A percentile compares a stretch with the other conserved stretches of the same genome.
Conservation (phyloP, 2,113 vertebrate species). For the Cinclus mexicanus region DNA sequence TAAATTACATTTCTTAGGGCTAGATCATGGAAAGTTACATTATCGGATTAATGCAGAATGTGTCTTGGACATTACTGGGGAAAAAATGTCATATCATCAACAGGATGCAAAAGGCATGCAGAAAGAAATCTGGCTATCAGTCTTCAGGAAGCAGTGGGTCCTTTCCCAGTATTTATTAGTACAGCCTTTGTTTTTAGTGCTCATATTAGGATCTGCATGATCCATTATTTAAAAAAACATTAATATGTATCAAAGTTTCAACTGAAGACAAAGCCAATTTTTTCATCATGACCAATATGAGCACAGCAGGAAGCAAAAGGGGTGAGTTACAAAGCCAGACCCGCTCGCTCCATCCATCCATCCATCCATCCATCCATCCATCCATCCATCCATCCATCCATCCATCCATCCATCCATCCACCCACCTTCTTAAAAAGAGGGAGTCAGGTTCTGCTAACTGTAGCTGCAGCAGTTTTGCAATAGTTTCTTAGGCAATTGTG, state of each 20-base stretch:
- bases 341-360: neutral
- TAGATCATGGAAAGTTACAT: conserved; percentile 46
- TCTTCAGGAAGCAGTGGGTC: conserved; percentile 58
- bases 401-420: neutral
- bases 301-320: conserved; percentile 22
- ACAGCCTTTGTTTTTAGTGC: conserved; percentile 56
- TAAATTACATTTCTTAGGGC: conserved; percentile 28
- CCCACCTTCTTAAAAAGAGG: conserved; percentile 21
- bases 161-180: conserved; percentile 59
- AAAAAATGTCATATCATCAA: conserved; percentile 45
- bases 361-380: neutral
- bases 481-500: neutral
- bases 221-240: conserved; percentile 5
- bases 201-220: conserved; percentile 21
- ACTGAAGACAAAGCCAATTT: conserved; percentile 55
- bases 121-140: conserved; percentile 63
- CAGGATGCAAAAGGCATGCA: conserved; percentile 63
- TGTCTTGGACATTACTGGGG: conserved; percentile 54
- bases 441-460: conserved; percentile 61
- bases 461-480: conserved; percentile 62
- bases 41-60: conserved; percentile 51
- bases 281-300: conserved; percentile 6
- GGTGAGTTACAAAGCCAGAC: conserved; percentile 47
- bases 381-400: neutral
- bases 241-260: neutral